A percentile compares a stretch with the other conserved stretches of the same genome.
Evolutionary conservation across 2,113 vertebrate species (phyloP).

Genomic region (Polypterus senegalus): DNA sequence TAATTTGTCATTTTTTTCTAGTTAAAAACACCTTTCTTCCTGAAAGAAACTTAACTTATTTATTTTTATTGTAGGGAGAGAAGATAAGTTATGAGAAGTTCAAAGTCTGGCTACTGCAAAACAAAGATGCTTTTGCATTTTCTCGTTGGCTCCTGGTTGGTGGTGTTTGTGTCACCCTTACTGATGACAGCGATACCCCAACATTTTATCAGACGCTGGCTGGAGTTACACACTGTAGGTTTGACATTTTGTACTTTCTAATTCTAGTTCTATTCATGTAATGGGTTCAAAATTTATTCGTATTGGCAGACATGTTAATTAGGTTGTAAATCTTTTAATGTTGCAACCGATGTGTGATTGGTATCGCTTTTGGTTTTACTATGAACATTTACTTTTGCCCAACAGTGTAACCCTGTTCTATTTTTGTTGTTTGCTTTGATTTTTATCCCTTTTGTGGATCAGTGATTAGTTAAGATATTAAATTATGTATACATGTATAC

Average conservation of each 20-base stretch:
- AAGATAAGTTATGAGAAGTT: slow-evolving; percentile 96
- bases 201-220: slow-evolving; percentile 98
- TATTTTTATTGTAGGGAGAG: slow-evolving; percentile 61
- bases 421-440: too few relatives aligned
- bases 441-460: too few relatives aligned
- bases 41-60: background rate
- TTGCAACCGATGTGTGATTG: too few relatives aligned
- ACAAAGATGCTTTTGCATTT: slow-evolving; percentile 93
- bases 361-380: too few relatives aligned
- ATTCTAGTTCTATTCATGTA: too few relatives aligned
- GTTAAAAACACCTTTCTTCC: background rate
- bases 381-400: too few relatives aligned
- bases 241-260: background rate
- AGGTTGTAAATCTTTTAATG: too few relatives aligned
- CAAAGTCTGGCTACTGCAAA: slow-evolving; percentile 83
- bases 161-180: slow-evolving; percentile 89
- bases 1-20: background rate
- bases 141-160: slow-evolving; percentile 92
- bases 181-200: slow-evolving; percentile 93
- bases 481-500: too few relatives aligned
- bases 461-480: too few relatives aligned
- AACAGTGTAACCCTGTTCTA: too few relatives aligned
- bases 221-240: slow-evolving; percentile 96
- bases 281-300: too few relatives aligned
- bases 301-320: too few relatives aligned